Evolutionary conservation across 2,888 invertebrate genomes (phyloP), one percentile per base, ranked within the genome.

Genomic region (Ariolimax columbianus): DNA sequence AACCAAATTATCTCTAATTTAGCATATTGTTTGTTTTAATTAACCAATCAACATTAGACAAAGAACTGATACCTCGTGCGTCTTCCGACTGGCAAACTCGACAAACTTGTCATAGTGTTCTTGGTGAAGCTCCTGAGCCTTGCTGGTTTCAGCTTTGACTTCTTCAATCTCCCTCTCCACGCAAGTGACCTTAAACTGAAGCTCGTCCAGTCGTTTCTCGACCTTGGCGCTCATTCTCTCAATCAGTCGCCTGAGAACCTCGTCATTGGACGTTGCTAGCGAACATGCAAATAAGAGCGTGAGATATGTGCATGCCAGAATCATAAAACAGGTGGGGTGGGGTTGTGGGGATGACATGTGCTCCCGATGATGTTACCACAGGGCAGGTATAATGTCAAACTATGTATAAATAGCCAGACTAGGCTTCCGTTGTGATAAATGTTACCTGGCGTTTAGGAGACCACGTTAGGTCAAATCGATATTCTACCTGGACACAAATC

Each of bases 161-260:
- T 81, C 78, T 40, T 72, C 73, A 9, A 90, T 85, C 33, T 88
- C 87, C 3, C 83, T 72, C 43, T 88, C 88, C 26, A 90, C 80
- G 19, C 83, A 72, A 14, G 73, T 75, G 33, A 89, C 51, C 19
- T 81, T 82, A n/a, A 70, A 47, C n/a, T 87, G 78, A 26, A 90
- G 79, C 36, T 89, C 88, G 47, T 89, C 89, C 30, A 90, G 63
- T 38, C 89, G 86, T 51, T 88, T 87, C 70, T 90, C 90, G 19
- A 89, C 82, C 82, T 89, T 89, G 30, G 87, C 87, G 2, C 88
- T 84, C 75, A 88, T 84, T 23, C 88, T 73, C 38, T 90, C 90
- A 0, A 90, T 88, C 77, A 88, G 75, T 19, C 88, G 77, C 66
- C 89, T 47, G 33, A 90, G 51, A 83, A 87, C 86, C 70, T 90